Percentiles rank a stretch among this genome's conserved stretches.
Evolutionary conservation across 2,888 invertebrate genomes (phyloP).

Genomic region (Pristionchus maxplancki): DNA sequence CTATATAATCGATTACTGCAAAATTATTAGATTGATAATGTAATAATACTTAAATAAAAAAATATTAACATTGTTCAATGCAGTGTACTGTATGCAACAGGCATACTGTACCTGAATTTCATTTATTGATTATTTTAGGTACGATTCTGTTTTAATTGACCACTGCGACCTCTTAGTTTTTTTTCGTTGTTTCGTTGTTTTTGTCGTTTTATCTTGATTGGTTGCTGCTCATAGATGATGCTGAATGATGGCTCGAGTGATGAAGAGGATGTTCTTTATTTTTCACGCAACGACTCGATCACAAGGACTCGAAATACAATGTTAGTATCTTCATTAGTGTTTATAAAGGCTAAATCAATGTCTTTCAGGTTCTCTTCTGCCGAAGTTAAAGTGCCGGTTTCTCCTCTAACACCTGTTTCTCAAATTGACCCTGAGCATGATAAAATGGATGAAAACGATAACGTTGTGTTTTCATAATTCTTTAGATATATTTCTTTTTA

Average conservation of each 20-base stretch:
- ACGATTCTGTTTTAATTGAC: too few relatives aligned
- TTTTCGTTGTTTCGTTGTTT: too few relatives aligned
- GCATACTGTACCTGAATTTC: too few relatives aligned
- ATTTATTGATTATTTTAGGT: too few relatives aligned
- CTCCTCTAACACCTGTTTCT: slow-evolving; percentile 2
- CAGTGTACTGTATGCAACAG: too few relatives aligned
- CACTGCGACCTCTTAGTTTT: too few relatives aligned
- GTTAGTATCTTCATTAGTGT: neutral
- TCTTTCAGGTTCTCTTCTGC: neutral
- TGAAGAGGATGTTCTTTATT: slow-evolving; percentile 40
- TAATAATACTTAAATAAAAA: too few relatives aligned
- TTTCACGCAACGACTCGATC: neutral
- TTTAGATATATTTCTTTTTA: neutral
- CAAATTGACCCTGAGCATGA: neutral
- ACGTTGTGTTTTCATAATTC: neutral
- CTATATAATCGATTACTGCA: too few relatives aligned
- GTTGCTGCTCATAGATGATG: slow-evolving; percentile 2
- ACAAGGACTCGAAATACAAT: neutral
- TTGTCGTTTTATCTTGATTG: too few relatives aligned
- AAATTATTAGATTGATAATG: too few relatives aligned
- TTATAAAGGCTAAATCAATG: neutral
- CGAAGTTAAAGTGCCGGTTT: neutral
- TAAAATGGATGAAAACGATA: neutral
- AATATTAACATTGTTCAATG: too few relatives aligned
- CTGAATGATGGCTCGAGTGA: slow-evolving; percentile 35